Percentiles rank a stretch among this genome's conserved stretches.
These are phyloP conservation scores for Emydocephalus ijimae DNA, from an alignment of 2,113 vertebrate genomes.

Conservation along the genomic window DNA sequence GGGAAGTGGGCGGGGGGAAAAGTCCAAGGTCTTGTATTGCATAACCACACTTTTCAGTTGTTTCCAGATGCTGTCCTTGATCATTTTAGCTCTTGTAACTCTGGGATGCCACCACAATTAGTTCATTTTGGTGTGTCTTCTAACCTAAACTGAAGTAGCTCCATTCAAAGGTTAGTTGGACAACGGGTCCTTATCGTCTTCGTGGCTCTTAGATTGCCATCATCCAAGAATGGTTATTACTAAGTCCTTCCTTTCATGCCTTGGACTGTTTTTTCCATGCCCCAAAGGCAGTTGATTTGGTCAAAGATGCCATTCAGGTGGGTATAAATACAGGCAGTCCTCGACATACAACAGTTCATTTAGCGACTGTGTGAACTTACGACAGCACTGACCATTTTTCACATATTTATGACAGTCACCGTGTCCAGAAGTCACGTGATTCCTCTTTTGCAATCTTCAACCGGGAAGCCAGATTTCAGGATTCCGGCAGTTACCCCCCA, in stretches of 20 bases:
- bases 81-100: background rate
- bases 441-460: too few species aligned
- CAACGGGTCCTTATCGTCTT: background rate
- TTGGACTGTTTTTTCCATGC: background rate
- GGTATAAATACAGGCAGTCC: background rate
- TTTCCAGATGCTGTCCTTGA: background rate
- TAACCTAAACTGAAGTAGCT: background rate
- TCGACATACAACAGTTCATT: background rate
- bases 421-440: background rate
- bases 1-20: background rate
- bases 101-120: background rate
- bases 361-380: background rate
- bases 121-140: background rate
- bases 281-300: background rate
- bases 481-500: too few species aligned
- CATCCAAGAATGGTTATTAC: too few species aligned
- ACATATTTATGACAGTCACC: background rate
- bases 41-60: background rate
- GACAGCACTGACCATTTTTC: background rate
- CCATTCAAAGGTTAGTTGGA: background rate
- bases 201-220: background rate
- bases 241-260: background rate
- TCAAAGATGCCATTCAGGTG: background rate
- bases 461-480: too few species aligned
- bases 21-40: constrained; percentile 9